phyloP scores from a whole-genome alignment of 2,797 vertebrate species.

The Brachyrhaphis roseni region DNA sequence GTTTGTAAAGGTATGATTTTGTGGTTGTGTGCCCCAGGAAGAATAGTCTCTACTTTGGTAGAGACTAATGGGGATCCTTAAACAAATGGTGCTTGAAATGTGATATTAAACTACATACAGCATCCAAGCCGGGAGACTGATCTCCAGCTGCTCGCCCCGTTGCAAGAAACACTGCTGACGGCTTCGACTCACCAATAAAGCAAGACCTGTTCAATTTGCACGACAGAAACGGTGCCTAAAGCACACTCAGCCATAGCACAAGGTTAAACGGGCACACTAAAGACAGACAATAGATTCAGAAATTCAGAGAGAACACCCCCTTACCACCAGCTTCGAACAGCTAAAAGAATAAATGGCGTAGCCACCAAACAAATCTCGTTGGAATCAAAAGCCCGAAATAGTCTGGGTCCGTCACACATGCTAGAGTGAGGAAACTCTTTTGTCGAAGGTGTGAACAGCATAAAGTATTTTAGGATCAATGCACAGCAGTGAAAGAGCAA shows the following conservation, averaged over 20 bases:
- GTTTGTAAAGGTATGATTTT: no score
- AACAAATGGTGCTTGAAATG: not conserved
- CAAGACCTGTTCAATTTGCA: not conserved
- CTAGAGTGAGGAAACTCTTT: not conserved
- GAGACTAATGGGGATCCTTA: no score
- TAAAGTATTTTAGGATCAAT: not conserved
- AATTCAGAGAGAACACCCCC: conserved; percentile 24
- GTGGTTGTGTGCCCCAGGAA: no score
- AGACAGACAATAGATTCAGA: conserved; percentile 39
- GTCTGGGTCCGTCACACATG: conserved; percentile 36
- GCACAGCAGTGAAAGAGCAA: not conserved
- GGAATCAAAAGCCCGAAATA: conserved; percentile 57
- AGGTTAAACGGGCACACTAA: conserved; percentile 47
- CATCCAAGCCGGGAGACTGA: conserved; percentile 1
- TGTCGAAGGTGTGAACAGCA: not conserved
- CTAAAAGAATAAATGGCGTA: conserved; percentile 52
- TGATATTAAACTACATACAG: not conserved
- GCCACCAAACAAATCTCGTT: not conserved
- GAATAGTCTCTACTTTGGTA: no score
- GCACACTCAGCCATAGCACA: conserved; percentile 30
- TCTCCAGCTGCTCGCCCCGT: conserved; percentile 37
- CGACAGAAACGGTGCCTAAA: conserved; percentile 1
- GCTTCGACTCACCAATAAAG: not conserved
- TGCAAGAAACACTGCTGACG: not conserved
- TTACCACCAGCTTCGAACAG: not conserved